These are phyloP conservation scores for Leucophenga maculata DNA, from an alignment of 2,888 invertebrate species.

Conservation along the genomic window DNA sequence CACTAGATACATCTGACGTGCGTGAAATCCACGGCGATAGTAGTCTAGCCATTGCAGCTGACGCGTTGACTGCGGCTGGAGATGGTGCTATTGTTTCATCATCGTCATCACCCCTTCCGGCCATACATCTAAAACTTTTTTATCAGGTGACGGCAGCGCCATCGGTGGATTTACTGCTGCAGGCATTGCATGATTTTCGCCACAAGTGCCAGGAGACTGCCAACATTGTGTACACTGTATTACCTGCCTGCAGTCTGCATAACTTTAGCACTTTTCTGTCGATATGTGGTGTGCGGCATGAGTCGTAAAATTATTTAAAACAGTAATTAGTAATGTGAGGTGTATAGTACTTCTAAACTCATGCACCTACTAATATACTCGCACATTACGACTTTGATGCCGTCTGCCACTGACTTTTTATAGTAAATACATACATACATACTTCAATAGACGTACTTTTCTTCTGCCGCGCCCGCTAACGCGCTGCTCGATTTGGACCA, in stretches of 20 bases:
- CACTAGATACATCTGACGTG: slow-evolving; percentile 25
- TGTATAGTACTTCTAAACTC: not conserved
- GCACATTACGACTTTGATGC: not conserved
- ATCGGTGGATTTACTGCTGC: slow-evolving; percentile 71
- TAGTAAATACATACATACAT: not conserved
- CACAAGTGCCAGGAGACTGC: slow-evolving; percentile 74
- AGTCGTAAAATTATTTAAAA: slow-evolving; percentile 70
- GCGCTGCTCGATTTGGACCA: not conserved
- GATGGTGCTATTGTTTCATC: not conserved
- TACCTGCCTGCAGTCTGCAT: slow-evolving; percentile 86
- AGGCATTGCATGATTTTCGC: slow-evolving; percentile 72
- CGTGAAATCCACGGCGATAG: slow-evolving; percentile 33
- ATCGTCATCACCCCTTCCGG: slow-evolving; percentile 71
- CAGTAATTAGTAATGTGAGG: not conserved
- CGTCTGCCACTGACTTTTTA: not conserved
- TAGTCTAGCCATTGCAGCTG: not conserved
- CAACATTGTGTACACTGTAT: slow-evolving; percentile 79
- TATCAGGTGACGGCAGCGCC: slow-evolving; percentile 79
- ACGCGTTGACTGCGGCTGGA: not conserved
- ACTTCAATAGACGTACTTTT: not conserved
- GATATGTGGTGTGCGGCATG: slow-evolving; percentile 85
- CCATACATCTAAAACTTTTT: slow-evolving; percentile 84
- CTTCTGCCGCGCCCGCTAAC: not conserved
- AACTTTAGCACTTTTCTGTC: slow-evolving; percentile 88
- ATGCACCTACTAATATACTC: not conserved